Base-by-base conservation (phyloP, 2,113 vertebrate genomes). In the Melanostigma gelatinosum region DNA sequence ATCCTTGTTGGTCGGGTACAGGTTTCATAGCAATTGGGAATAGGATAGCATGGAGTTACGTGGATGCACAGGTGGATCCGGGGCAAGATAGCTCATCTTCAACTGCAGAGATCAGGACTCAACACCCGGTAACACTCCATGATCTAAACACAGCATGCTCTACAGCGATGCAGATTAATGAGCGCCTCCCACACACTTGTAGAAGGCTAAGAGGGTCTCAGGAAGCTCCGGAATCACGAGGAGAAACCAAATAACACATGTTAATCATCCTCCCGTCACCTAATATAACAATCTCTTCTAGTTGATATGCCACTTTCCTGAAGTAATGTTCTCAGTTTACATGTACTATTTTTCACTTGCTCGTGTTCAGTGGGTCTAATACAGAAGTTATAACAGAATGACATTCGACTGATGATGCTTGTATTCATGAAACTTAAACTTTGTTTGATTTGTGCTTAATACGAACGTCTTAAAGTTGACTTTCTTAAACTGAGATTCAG, bases 21-120 rank as follows among this genome's bases (percentile, higher is more conserved):
- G 18, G 22, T 57, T 72, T 73, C 20, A 60, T 20, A 60, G 36
- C 29, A 65, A 20, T 69, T 42, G 55, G 36, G 46, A 58, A 60
- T 2, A 52, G 6, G 44, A 15, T 22, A 1, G n/a, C 11, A 24
- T 57, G 60, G 60, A 61, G 67, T 2, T 32, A 34, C 68, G 42
- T 66, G 62, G 1, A 24, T 36, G 48, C 6, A 15, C 24, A 57
- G 7, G 55, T n/a, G 7, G 1, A 15, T 38, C 24, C 48, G 16
- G 52, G 50, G 8, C 52, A 22, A 54, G 50, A 52, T 8, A 52
- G 52, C 8, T 16, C 44, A 46, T 69, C 20, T 10, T 4, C 6
- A 48, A 13, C 27, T 42, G 20, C 61, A 24, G 11, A 54, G 6
- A 40, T 27, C 11, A 32, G 32, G 6, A 58, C 67, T 85, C 13